Evolutionary conservation across 2,113 vertebrate genomes (phyloP).

Genomic region (Mormoops blainvillei): DNA sequence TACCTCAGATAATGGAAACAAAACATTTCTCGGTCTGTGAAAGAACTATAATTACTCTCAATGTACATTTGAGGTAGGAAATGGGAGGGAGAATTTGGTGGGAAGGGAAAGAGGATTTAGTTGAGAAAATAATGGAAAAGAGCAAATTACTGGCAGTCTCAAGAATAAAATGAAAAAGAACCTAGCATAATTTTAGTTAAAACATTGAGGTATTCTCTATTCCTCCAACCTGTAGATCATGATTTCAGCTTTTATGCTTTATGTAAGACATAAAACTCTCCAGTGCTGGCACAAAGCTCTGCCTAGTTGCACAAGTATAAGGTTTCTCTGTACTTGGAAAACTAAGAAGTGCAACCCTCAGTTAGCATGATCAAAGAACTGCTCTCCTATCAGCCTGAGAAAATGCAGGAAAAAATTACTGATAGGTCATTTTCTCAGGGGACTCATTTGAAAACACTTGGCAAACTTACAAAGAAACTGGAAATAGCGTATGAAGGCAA

Average conservation of each 20-base stretch:
- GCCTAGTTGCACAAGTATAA: constrained; percentile 61
- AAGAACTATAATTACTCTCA: neutral
- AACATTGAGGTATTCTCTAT: neutral
- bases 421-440: constrained; percentile 74
- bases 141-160: neutral
- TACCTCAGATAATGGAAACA: neutral
- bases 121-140: neutral
- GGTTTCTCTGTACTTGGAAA: constrained; percentile 50
- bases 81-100: neutral
- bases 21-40: neutral
- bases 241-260: constrained; percentile 21
- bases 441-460: constrained; percentile 65
- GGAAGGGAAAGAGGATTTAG: neutral
- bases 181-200: neutral
- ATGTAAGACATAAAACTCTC: constrained; percentile 13
- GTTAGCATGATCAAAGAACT: constrained; percentile 48
- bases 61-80: neutral
- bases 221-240: neutral
- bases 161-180: constrained; percentile 15
- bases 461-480: constrained; percentile 66
- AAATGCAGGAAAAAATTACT: constrained; percentile 55
- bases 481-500: constrained; percentile 48
- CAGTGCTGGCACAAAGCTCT: neutral
- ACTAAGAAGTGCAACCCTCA: neutral
- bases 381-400: constrained; percentile 68